These are phyloP conservation scores for Leucophora obtusa DNA, from an alignment of 2,888 invertebrate genomes.

Conservation along the genomic window DNA sequence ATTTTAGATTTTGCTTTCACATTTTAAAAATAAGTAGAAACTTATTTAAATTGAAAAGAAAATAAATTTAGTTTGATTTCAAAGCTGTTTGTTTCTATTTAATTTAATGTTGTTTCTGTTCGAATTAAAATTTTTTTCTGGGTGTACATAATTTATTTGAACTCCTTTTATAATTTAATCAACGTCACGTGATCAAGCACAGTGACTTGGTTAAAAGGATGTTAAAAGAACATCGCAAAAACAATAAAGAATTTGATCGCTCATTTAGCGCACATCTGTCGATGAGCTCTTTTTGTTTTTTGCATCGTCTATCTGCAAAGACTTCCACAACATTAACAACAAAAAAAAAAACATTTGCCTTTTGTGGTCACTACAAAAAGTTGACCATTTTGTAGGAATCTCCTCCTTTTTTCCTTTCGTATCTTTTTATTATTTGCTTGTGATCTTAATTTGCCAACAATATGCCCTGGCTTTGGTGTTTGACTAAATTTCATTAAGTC, in stretches of 20 bases:
- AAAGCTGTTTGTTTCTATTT: too few relatives aligned
- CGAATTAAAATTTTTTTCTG: too few relatives aligned
- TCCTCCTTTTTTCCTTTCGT: slow-evolving; percentile 14
- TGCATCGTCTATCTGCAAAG: slow-evolving; percentile 1
- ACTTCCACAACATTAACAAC: too few relatives aligned
- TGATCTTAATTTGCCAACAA: slow-evolving; percentile 55
- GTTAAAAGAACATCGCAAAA: slow-evolving; percentile 10
- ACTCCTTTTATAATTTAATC: slow-evolving; percentile 27
- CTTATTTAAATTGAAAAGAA: too few relatives aligned
- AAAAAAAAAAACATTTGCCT: slow-evolving; percentile 37
- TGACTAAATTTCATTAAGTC: background rate
- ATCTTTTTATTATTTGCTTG: background rate
- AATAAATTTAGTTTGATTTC: too few relatives aligned
- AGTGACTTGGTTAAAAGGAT: slow-evolving; percentile 33
- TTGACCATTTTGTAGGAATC: slow-evolving; percentile 49
- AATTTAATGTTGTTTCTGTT: too few relatives aligned
- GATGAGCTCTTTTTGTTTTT: slow-evolving; percentile 18
- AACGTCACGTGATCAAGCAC: slow-evolving; percentile 50
- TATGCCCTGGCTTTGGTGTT: slow-evolving; percentile 19
- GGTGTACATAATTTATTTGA: background rate
- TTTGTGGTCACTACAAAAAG: slow-evolving; percentile 56
- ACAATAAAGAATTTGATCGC: slow-evolving; percentile 19
- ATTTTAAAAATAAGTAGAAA: too few relatives aligned
- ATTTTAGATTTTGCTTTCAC: too few relatives aligned
- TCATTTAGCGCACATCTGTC: slow-evolving; percentile 36